A percentile compares a stretch with the other conserved stretches of the same genome.
phyloP scores from a whole-genome alignment of 2,797 vertebrate genomes.

The Rhabdomys pumilio region DNA sequence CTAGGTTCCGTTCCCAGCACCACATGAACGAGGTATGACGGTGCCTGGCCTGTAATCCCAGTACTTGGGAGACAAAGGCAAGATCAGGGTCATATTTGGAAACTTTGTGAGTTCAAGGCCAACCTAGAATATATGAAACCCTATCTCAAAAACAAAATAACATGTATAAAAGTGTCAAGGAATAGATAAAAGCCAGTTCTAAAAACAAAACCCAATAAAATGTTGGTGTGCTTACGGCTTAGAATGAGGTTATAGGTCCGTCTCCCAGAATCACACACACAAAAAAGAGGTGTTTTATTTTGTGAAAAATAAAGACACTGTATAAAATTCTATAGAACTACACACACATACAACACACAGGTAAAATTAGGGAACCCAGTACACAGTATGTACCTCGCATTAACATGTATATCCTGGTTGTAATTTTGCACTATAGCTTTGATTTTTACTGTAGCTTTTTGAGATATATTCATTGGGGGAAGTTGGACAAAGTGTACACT shows the following conservation, averaged over 20 bases:
- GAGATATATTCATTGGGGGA: neutral
- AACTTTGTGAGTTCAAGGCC: neutral
- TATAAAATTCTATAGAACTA: neutral
- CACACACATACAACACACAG: neutral
- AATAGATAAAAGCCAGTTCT: neutral
- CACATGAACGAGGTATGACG: neutral
- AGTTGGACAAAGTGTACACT: neutral
- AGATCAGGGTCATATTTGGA: neutral
- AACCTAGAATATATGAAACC: neutral
- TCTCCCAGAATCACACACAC: neutral
- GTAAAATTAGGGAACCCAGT: neutral
- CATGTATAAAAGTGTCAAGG: neutral
- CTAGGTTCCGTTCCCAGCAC: neutral
- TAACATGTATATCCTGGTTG: neutral
- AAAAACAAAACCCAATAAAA: neutral
- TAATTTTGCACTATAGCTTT: neutral
- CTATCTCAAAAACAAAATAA: neutral
- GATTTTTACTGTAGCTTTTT: neutral
- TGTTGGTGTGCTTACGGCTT: neutral
- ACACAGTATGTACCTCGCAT: neutral
- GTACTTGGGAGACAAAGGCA: neutral
- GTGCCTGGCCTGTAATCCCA: neutral
- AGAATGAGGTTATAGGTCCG: neutral
- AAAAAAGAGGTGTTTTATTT: neutral
- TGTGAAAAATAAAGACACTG: neutral